Base-by-base conservation (phyloP, 1,140 invertebrate genomes). In the Portunus trituberculatus region DNA sequence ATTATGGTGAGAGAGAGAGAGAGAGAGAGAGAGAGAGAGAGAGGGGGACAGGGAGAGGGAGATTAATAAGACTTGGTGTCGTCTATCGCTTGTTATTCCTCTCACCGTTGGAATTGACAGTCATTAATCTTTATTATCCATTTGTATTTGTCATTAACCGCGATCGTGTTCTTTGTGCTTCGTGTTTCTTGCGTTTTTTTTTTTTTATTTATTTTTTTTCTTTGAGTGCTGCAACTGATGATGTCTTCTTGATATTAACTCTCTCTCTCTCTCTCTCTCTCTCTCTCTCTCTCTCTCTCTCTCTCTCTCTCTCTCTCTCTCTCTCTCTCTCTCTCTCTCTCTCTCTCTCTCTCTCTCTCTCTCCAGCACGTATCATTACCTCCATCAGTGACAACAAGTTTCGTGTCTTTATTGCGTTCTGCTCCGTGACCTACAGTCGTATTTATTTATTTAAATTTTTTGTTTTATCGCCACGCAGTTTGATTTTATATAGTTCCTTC, bases 91-190 rank as follows among this genome's bases (percentile, higher is more conserved):
- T n/a, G 20, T n/a, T 76, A 76, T 76, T 76, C 25, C 25, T 76
- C 16, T 20, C 25, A n/a, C n/a, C n/a, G 20, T 25, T 76, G 25
- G 0, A 76, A 76, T 76, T 76, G 67, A 76, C 6, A 2, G 67
- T n/a, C 67, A 76, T 76, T 76, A n/a, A 76, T n/a, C 67, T 76
- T 76, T n/a, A n/a, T 76, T 76, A 76, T 76, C 67, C 67, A n/a
- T 76, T 76, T 76, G 67, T n/a, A n/a, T 76, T 76, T 76, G 67
- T n/a, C 67, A 25, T 76, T 76, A 76, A 76, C 20, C 67, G 0
- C 20, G 67, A 76, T n/a, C n/a, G 67, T 7, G n/a, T 12, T 76
- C n/a, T n/a, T 76, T 76, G 52, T 59, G 12, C 12, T 59, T 14
- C 52, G 10, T 59, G 10, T 20, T 14, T 59, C 16, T 20, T 59